A percentile compares a stretch with the other conserved stretches of the same genome.
These are phyloP conservation scores for Pseudopleuronectes americanus DNA, from an alignment of 2,797 vertebrate species.

Conservation along the genomic window DNA sequence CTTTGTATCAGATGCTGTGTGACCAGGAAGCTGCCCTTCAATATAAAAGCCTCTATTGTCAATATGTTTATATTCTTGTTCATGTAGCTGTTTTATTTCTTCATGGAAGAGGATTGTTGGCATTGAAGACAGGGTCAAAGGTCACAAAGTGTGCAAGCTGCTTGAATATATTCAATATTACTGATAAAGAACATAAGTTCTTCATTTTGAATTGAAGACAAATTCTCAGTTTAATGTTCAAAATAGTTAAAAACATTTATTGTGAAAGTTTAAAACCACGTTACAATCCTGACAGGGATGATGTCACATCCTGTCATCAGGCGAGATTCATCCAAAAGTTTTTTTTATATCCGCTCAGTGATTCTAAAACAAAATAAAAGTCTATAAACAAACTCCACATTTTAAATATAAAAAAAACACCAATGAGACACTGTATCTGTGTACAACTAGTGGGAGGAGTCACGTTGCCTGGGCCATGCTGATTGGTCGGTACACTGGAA, in stretches of 20 bases:
- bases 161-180: too few relatives aligned
- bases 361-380: conserved; percentile 47
- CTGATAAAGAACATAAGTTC: too few relatives aligned
- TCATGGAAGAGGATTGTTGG: neutral
- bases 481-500: conserved; percentile 83
- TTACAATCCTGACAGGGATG: conserved; percentile 65
- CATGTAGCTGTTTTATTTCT: neutral
- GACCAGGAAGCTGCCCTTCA: too few relatives aligned
- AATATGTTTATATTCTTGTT: too few relatives aligned
- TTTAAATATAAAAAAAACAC: conserved; percentile 72
- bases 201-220: conserved; percentile 20
- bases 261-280: conserved; percentile 69
- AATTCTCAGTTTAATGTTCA: conserved; percentile 74
- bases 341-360: conserved; percentile 30
- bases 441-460: conserved; percentile 72
- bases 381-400: conserved; percentile 67
- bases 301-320: conserved; percentile 52
- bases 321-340: neutral
- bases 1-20: too few relatives aligned
- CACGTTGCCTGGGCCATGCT: conserved; percentile 67
- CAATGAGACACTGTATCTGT: conserved; percentile 30
- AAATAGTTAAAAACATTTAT: conserved; percentile 75
- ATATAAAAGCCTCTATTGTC: too few relatives aligned
- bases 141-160: too few relatives aligned
- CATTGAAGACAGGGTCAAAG: too few relatives aligned